Conservation (phyloP, 2,113 vertebrate species). For the Lethenteron camtschaticum region DNA sequence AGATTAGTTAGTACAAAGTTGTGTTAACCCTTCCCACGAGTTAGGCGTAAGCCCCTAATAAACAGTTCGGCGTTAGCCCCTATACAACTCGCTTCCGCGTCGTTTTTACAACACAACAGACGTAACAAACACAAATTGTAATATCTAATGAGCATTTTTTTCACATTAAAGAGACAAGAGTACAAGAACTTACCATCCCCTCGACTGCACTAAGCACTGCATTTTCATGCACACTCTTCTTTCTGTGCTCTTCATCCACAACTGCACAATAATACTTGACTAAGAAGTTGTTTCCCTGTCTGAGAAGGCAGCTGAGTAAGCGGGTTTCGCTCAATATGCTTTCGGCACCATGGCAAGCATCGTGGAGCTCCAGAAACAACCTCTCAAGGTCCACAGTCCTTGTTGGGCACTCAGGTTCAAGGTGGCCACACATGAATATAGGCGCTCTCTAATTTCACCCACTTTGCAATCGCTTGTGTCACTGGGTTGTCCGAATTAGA, state of each 20-base stretch:
- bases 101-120: slow-evolving; percentile 14
- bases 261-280: slow-evolving; percentile 34
- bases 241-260: slow-evolving; percentile 32
- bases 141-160: background rate
- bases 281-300: slow-evolving; percentile 26
- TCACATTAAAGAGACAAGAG: slow-evolving; percentile 7
- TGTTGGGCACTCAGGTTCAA: slow-evolving; percentile 27
- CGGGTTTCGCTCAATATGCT: slow-evolving; percentile 37
- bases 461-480: slow-evolving; percentile 8
- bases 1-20: no score
- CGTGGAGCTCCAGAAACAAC: slow-evolving; percentile 45
- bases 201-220: slow-evolving; percentile 15
- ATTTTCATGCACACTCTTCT: slow-evolving; percentile 23
- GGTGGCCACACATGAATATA: slow-evolving; percentile 35
- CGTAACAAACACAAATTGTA: slow-evolving; percentile 14
- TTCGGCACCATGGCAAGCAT: slow-evolving; percentile 24
- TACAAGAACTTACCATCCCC: slow-evolving; percentile 20
- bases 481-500: background rate
- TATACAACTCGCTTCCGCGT: no score
- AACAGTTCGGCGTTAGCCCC: no score
- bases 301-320: slow-evolving; percentile 43
- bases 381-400: slow-evolving; percentile 25
- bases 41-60: no score
- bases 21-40: no score
- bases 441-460: slow-evolving; percentile 21